Evolutionary conservation across 35 echinoderm and acorn worm genomes (phyloP), one percentile per base, ranked within the genome.

Genomic region (Ophiothrix spiculata): DNA sequence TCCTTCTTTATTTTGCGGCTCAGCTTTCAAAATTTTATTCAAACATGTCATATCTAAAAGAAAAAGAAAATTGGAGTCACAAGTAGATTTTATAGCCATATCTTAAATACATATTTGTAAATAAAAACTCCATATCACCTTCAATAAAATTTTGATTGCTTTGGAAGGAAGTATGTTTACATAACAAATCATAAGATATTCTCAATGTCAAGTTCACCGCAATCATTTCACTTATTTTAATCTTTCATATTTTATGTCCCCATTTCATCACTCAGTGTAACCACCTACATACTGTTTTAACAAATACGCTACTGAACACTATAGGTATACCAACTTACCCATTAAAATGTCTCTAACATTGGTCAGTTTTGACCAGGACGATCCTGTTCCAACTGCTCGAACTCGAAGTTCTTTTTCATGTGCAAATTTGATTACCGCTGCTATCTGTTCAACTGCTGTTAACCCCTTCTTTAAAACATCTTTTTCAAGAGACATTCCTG

Each of bases 281-380:
- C n/a, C n/a, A n/a, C n/a, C n/a, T n/a, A n/a, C n/a, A n/a, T n/a
- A n/a, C n/a, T n/a, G n/a, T n/a, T n/a, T n/a, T n/a, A n/a, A n/a
- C n/a, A n/a, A n/a, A n/a, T n/a, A n/a, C n/a, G n/a, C n/a, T n/a
- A n/a, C n/a, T n/a, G n/a, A n/a, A n/a, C n/a, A n/a, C n/a, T n/a
- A n/a, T n/a, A n/a, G n/a, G n/a, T n/a, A n/a, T n/a, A n/a, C n/a
- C n/a, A n/a, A 33, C 84, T 91, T 79, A 97, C 94, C 94, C 56
- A 97, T 97, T 4, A 97, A 77, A 78, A 97, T 92, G 46, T 97
- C 94, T 45, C 94, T 86, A 32, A 97, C 94, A 64, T 92, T 92
- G 39, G 90, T 97, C 32, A 97, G 90, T 25, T 89, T 92, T 10
- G 94, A 97, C 94, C 94, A 97, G 10, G 89, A 92, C 60, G 94